Evolutionary conservation across 1,140 invertebrate species (phyloP), one percentile per base, ranked within the genome.

Genomic region (Lineus longissimus): DNA sequence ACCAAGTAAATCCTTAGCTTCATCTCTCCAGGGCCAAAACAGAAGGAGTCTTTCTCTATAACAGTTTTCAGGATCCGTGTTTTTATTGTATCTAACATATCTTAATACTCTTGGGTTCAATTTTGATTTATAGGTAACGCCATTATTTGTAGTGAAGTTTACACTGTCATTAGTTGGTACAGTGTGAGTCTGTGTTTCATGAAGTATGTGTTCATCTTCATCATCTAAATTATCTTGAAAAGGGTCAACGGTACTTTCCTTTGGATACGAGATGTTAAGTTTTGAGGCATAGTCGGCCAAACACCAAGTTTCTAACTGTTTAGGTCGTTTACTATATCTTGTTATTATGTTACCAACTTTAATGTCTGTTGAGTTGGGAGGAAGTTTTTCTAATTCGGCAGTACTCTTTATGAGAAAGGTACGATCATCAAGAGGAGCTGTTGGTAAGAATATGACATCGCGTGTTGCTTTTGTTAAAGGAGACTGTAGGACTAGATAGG

Each of bases 401-500:
- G n/a, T 51, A 19, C 19, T 23, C n/a, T 51, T 51, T 23, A 51
- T 51, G 9, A 51, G 47, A 27, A 51, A 27, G 4, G n/a, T 51
- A 7, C 47, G 6, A 19, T 51, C 47, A 7, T 51, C 19, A 51
- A n/a, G 47, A 7, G 47, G 47, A 51, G 47, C 6, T 51, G 47
- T 51, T 23, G 47, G 47, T 4, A 51, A 9, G n/a, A 51, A 51
- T 23, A 27, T 27, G 25, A 51, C 47, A 6, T 51, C 47, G 4
- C 47, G 6, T 4, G 47, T 51, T 7, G 6, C 47, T 51, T 27
- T 51, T 4, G 47, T 7, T 7, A 51, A n/a, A 51, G 47, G 47
- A 6, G n/a, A 51, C 25, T 51, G 47, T 6, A 51, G 47, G n/a
- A 62, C 54, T n/a, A 62, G 27, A 23, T 51, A 65, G 2, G 59